Percentiles rank a stretch among this genome's conserved stretches.
Evolutionary conservation across 2,113 vertebrate species (phyloP).

Genomic region (Xenopus borealis): DNA sequence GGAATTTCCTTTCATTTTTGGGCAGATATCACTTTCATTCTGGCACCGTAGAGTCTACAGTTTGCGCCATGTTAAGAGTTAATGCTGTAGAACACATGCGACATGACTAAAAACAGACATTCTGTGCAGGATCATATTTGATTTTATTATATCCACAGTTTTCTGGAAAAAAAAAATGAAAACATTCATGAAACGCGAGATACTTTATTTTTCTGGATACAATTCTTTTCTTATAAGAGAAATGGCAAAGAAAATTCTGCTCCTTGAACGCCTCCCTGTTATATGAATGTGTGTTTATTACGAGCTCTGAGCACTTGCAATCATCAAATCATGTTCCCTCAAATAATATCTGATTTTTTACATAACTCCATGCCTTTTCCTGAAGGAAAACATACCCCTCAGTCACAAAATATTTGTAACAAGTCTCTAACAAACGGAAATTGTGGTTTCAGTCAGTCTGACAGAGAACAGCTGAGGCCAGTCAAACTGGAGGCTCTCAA

Average conservation of each 20-base stretch:
- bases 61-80: no score
- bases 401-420: neutral
- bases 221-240: constrained; percentile 24
- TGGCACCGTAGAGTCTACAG: no score
- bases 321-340: neutral
- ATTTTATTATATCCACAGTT: constrained; percentile 38
- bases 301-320: constrained; percentile 27
- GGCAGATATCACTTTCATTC: no score
- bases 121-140: constrained; percentile 1
- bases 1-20: no score
- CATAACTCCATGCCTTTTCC: neutral
- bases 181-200: constrained; percentile 20
- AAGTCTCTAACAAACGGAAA: neutral
- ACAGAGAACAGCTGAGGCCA: no score
- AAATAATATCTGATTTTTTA: constrained; percentile 32
- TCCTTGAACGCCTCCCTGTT: constrained; percentile 1
- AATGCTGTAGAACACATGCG: no score
- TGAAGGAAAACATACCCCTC: constrained; percentile 14
- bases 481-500: no score
- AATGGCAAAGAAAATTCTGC: constrained; percentile 3
- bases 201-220: constrained; percentile 22
- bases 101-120: no score
- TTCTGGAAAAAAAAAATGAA: constrained; percentile 37
- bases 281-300: constrained; percentile 5
- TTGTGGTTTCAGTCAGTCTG: neutral